These are phyloP conservation scores for Dipodomys ordii DNA, from an alignment of 2,113 vertebrate genomes.

Conservation along the genomic window DNA sequence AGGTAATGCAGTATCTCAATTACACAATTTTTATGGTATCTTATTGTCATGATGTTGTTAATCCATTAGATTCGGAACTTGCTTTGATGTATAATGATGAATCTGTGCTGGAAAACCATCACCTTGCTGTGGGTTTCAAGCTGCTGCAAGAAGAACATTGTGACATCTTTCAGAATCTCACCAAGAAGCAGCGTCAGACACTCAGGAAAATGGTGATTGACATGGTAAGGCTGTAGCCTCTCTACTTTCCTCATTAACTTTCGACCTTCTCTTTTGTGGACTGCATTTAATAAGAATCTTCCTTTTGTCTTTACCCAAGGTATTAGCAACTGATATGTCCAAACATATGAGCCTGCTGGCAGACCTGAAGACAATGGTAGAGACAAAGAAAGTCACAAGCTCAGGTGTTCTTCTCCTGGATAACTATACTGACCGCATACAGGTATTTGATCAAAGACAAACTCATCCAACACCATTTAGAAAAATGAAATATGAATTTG, in stretches of 20 bases:
- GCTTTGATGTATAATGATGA: conserved; percentile 99
- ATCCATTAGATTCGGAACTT: conserved; percentile 94
- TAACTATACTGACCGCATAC: conserved; percentile 98
- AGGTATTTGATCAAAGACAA: conserved; percentile 87
- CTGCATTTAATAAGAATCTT: neutral
- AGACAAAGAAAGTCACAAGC: conserved; percentile 99
- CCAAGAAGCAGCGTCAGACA: conserved; percentile 95
- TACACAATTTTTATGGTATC: neutral
- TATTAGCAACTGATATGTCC: conserved; percentile 98
- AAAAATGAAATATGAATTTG: neutral
- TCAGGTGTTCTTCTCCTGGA: conserved; percentile 97
- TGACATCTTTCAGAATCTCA: conserved; percentile 99
- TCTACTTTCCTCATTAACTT: neutral
- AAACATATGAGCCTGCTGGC: conserved; percentile 99
- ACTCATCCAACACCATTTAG: neutral
- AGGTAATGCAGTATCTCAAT: neutral
- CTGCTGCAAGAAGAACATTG: conserved; percentile 98
- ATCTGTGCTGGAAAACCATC: conserved; percentile 98
- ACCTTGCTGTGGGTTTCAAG: conserved; percentile 98
- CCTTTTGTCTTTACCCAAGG: conserved; percentile 85
- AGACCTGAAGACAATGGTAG: conserved; percentile 99
- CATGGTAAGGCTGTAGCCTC: conserved; percentile 89
- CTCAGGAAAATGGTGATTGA: conserved; percentile 99
- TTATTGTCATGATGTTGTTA: neutral
- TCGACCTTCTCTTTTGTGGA: accelerated